phyloP scores from a whole-genome alignment of 2,113 vertebrate genomes.

The Accipiter cooperii region DNA sequence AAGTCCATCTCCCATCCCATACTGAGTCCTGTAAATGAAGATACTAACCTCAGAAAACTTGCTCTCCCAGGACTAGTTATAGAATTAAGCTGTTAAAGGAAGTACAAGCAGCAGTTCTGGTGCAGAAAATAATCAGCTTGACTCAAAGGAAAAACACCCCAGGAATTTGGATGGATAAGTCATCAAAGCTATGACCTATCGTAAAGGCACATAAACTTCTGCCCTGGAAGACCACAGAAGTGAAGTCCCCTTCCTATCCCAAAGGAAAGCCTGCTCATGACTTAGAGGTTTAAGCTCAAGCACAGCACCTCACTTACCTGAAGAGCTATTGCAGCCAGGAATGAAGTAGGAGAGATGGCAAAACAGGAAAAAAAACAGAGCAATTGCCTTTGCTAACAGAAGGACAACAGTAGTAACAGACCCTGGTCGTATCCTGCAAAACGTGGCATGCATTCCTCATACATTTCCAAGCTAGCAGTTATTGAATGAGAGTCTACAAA shows the following conservation, averaged over 20 bases:
- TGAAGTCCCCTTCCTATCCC: background rate
- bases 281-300: background rate
- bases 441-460: background rate
- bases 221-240: background rate
- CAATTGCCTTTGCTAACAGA: background rate
- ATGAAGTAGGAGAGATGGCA: background rate
- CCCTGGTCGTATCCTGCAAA: background rate
- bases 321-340: background rate
- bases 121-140: background rate
- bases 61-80: background rate
- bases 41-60: background rate
- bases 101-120: background rate
- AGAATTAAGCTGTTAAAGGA: background rate
- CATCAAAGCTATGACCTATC: background rate
- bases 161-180: background rate
- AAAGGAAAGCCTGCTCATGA: background rate
- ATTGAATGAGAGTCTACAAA: background rate
- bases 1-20: background rate
- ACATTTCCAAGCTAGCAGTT: background rate
- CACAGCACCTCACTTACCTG: background rate
- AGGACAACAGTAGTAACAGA: background rate
- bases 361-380: background rate
- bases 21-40: background rate
- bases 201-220: background rate
- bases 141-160: slow-evolving; percentile 12